Percentiles rank a stretch among this genome's conserved stretches.
Conservation (phyloP, 2,113 vertebrate species). For the Columba janthina region DNA sequence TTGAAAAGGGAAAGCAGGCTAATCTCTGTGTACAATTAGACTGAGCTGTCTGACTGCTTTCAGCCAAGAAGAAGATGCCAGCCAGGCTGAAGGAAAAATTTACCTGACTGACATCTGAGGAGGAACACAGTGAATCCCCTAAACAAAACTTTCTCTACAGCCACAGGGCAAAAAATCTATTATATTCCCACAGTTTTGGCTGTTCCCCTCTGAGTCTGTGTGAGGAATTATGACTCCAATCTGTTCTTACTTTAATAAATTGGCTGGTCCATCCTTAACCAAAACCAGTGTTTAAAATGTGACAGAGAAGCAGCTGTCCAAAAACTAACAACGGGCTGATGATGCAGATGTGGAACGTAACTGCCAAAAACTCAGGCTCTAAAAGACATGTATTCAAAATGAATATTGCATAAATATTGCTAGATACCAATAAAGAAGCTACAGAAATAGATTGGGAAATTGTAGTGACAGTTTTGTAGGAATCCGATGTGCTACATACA, state of each 20-base stretch:
- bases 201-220: neutral
- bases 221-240: neutral
- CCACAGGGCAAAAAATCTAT: neutral
- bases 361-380: neutral
- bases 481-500: neutral
- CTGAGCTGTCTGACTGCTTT: conserved; percentile 15
- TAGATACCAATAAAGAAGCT: neutral
- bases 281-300: neutral
- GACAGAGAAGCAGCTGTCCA: neutral
- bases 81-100: neutral
- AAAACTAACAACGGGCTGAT: neutral
- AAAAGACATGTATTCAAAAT: neutral
- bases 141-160: conserved; percentile 14
- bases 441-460: neutral
- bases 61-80: neutral
- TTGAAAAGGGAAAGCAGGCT: conserved; percentile 17
- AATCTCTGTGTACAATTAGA: neutral
- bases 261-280: neutral
- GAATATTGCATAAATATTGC: neutral
- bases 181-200: neutral
- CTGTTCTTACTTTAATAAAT: neutral
- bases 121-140: neutral
- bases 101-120: conserved; percentile 14
- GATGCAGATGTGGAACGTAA: neutral
- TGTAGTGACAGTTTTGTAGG: neutral